Conservation (phyloP, 2,797 vertebrate species). For the Loriculus beryllinus region DNA sequence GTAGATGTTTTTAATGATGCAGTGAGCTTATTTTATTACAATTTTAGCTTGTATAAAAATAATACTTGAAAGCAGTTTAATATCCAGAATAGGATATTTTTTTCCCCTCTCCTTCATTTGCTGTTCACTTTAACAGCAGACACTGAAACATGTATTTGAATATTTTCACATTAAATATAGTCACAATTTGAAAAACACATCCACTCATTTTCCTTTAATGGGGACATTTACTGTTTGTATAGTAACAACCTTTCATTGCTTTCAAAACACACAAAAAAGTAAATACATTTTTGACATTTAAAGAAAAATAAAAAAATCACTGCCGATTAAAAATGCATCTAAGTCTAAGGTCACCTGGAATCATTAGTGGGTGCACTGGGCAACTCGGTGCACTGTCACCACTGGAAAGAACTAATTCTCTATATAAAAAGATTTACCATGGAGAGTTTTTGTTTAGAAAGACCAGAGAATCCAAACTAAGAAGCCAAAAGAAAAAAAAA, state of each 20-base stretch:
- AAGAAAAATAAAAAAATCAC: neutral
- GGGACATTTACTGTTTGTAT: neutral
- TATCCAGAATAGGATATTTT: neutral
- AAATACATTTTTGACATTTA: neutral
- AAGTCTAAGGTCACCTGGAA: neutral
- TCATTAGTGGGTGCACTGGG: neutral
- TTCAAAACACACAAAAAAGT: neutral
- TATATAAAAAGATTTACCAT: neutral
- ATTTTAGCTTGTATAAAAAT: neutral
- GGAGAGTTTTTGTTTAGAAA: neutral
- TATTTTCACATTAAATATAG: neutral
- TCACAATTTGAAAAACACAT: neutral
- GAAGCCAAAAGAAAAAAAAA: neutral
- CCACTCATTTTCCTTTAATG: neutral
- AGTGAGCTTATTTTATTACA: neutral
- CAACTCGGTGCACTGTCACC: neutral
- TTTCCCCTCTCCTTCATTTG: neutral
- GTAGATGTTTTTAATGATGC: neutral
- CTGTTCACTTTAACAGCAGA: neutral
- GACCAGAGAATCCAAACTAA: neutral
- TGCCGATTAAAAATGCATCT: neutral
- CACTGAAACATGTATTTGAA: neutral
- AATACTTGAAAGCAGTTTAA: neutral
- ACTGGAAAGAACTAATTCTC: slow-evolving; percentile 25
- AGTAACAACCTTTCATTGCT: neutral